phyloP scores from a whole-genome alignment of 2,113 vertebrate species.

The Benitochromis conjunctus region DNA sequence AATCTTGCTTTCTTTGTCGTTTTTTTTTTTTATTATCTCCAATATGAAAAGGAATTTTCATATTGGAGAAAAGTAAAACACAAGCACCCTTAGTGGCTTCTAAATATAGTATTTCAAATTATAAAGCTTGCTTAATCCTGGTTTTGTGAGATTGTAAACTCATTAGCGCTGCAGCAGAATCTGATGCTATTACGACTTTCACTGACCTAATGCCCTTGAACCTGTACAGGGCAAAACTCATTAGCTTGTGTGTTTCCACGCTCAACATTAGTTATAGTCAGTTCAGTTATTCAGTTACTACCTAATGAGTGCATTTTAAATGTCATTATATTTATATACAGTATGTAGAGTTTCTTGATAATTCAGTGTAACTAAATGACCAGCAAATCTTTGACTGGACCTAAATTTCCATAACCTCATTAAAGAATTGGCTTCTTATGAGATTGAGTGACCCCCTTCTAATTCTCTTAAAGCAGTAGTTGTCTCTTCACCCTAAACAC shows the following conservation, averaged over 20 bases:
- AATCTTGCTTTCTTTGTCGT: neutral
- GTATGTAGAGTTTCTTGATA: neutral
- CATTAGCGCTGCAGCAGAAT: neutral
- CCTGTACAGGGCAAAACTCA: neutral
- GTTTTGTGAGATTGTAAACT: neutral
- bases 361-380: neutral
- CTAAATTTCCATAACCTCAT: neutral
- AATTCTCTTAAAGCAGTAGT: neutral
- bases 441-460: neutral
- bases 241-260: neutral
- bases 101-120: neutral
- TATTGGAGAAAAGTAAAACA: neutral
- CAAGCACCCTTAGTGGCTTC: neutral
- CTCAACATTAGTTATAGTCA: neutral
- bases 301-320: neutral
- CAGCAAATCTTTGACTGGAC: neutral
- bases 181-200: neutral
- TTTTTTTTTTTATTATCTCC: neutral
- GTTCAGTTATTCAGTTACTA: neutral
- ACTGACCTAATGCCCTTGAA: neutral
- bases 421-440: neutral
- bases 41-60: neutral
- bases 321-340: neutral
- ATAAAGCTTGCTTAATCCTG: neutral
- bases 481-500: neutral